A percentile compares a stretch with the other conserved stretches of the same genome.
Evolutionary conservation across 2,113 vertebrate species (phyloP).

Genomic region (Rhinolophus ferrumequinum): DNA sequence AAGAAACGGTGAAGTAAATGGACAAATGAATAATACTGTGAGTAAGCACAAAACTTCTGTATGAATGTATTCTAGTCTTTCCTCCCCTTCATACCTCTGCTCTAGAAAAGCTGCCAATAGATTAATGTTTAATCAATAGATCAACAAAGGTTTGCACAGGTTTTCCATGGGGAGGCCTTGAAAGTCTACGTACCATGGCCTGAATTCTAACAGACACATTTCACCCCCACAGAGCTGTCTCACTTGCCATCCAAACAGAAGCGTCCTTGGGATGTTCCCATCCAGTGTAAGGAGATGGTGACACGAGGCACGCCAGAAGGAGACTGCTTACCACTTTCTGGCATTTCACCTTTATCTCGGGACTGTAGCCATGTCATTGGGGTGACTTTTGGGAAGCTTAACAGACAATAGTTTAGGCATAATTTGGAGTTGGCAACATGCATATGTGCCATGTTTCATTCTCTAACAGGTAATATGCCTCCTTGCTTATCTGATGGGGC

Average conservation of each 20-base stretch:
- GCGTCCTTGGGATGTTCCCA: not conserved
- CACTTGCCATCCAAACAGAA: not conserved
- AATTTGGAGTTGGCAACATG: not conserved
- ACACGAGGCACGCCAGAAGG: not conserved
- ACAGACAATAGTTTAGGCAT: not conserved
- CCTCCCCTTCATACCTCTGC: not conserved
- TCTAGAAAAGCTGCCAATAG: not conserved
- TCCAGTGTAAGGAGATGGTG: not conserved
- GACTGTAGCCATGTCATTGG: not conserved
- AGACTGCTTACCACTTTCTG: not conserved
- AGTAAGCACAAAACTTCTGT: not conserved
- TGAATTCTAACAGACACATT: not conserved
- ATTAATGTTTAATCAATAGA: not conserved
- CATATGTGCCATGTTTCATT: not conserved
- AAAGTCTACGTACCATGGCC: not conserved
- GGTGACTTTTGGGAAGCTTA: not conserved
- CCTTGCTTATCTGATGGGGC: not conserved
- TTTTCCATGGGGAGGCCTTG: not conserved
- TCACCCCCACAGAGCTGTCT: not conserved
- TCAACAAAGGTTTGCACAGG: not conserved
- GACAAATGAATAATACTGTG: not conserved
- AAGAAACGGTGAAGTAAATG: not conserved
- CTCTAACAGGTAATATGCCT: not conserved
- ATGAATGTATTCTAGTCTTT: not conserved
- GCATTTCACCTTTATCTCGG: not conserved